These are phyloP conservation scores for Lathronympha strigana DNA, from an alignment of 2,888 invertebrate species.

Conservation along the genomic window DNA sequence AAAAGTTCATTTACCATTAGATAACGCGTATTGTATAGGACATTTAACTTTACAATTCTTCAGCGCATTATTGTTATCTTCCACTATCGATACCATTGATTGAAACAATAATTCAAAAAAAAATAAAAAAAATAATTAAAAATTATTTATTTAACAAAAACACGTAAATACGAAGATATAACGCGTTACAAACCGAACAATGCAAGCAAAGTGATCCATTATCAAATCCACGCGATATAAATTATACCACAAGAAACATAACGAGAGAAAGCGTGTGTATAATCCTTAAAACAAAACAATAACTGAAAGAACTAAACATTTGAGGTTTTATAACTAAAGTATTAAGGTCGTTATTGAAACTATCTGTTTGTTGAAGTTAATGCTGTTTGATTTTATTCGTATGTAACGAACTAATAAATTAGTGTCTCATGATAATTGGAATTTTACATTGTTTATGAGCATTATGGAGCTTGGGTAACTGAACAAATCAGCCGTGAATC, in stretches of 20 bases:
- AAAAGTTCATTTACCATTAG: too few relatives aligned
- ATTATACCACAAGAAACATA: constrained; percentile 25
- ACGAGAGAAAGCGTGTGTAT: constrained; percentile 25
- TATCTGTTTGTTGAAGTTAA: background rate
- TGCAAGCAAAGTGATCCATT: constrained; percentile 9
- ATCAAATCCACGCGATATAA: constrained; percentile 12
- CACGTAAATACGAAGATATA: too few relatives aligned
- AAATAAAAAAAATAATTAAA: too few relatives aligned
- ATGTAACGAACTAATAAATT: constrained; percentile 31
- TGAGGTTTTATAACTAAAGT: background rate
- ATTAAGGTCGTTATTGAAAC: background rate
- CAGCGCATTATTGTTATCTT: constrained; percentile 5
- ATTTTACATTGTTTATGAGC: constrained; percentile 27
- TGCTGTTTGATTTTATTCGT: background rate
- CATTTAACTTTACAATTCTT: background rate
- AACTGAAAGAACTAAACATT: background rate
- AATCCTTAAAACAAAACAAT: constrained; percentile 6
- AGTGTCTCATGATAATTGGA: constrained; percentile 29
- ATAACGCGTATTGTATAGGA: background rate
- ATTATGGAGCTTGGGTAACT: constrained; percentile 6
- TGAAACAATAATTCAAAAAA: constrained; percentile 2
- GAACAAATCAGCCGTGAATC: constrained; percentile 18
- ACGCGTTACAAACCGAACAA: constrained; percentile 15
- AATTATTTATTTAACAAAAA: too few relatives aligned
- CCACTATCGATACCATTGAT: background rate